Percentiles rank a stretch among this genome's conserved stretches.
phyloP scores from a whole-genome alignment of 2,113 vertebrate species.

The Crotalus viridis region DNA sequence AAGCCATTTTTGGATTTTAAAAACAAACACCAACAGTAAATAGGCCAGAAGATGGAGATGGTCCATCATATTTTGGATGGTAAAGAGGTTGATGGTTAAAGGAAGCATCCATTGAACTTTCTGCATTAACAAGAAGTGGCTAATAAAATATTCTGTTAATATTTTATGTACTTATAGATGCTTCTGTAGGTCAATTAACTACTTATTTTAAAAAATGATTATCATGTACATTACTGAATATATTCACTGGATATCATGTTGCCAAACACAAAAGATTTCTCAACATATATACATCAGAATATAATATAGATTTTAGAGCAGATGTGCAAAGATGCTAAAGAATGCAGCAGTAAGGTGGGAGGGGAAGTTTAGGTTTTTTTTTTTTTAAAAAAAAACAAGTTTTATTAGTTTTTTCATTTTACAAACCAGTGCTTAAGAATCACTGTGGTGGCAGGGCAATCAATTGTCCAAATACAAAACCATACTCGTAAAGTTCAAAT shows the following conservation, averaged over 20 bases:
- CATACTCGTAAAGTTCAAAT: too few species aligned
- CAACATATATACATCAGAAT: background rate
- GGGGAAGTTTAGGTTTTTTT: background rate
- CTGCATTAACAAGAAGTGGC: background rate
- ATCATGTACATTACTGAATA: background rate
- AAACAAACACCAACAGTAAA: background rate
- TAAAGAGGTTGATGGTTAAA: background rate
- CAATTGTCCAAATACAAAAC: too few species aligned
- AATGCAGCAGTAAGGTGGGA: background rate
- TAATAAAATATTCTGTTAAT: background rate
- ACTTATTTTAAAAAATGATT: background rate
- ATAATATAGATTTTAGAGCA: background rate
- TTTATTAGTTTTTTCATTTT: too few species aligned
- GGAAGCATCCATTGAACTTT: background rate
- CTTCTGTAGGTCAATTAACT: background rate
- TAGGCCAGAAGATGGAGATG: background rate
- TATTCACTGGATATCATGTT: background rate
- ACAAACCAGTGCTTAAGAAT: too few species aligned
- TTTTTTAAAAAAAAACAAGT: too few species aligned
- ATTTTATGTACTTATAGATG: background rate
- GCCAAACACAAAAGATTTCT: background rate
- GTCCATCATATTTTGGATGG: background rate
- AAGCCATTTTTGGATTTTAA: background rate
- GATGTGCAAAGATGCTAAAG: background rate
- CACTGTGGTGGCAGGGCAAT: too few species aligned